Percentiles rank a stretch among this genome's conserved stretches.
phyloP scores from a whole-genome alignment of 2,113 vertebrate genomes.

The Nyctereutes procyonoides region DNA sequence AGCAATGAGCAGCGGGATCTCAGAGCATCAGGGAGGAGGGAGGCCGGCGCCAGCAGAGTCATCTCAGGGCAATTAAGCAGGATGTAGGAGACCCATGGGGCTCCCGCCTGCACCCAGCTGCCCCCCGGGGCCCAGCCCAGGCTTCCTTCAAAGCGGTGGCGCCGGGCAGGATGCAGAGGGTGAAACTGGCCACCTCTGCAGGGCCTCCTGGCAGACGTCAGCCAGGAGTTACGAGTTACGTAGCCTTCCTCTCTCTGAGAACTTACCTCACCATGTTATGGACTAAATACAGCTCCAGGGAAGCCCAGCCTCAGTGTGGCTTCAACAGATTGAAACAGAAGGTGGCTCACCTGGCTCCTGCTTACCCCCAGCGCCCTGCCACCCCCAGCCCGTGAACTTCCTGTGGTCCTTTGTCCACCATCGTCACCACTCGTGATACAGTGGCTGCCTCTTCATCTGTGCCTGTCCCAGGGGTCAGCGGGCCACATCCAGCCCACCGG shows the following conservation, averaged over 20 bases:
- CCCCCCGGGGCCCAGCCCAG: background rate
- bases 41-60: accelerated
- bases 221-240: background rate
- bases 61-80: accelerated
- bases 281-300: background rate
- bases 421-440: accelerated
- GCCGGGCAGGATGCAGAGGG: background rate
- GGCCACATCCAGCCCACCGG: accelerated
- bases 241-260: background rate
- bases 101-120: background rate
- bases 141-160: background rate
- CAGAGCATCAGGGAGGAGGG: accelerated
- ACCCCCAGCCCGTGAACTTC: accelerated
- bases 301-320: background rate
- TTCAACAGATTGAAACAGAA: background rate
- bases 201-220: background rate
- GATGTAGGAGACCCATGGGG: accelerated
- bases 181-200: accelerated
- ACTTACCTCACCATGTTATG: background rate
- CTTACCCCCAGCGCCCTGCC: background rate
- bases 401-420: background rate
- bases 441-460: background rate
- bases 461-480: background rate
- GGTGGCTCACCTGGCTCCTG: background rate
- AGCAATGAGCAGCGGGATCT: background rate